Percentiles rank a stretch among this genome's conserved stretches.
Evolutionary conservation across 2,113 vertebrate genomes (phyloP).

Genomic region (Sinocyclocheilus anophthalmus): DNA sequence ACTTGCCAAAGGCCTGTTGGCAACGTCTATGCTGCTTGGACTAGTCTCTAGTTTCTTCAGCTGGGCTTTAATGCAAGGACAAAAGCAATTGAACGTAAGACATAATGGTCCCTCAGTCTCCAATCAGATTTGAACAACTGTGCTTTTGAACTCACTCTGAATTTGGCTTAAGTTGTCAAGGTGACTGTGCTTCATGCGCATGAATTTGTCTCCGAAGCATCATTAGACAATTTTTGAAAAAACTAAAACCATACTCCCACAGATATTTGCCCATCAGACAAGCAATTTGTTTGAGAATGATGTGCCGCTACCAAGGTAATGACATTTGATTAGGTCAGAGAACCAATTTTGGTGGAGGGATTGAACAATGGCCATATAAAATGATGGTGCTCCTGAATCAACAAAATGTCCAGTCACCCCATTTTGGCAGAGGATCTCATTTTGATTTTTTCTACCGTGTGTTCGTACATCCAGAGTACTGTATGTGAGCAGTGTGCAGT

Average conservation of each 20-base stretch:
- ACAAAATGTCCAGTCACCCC: neutral
- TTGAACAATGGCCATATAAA: neutral
- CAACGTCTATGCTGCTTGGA: neutral
- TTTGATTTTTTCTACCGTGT: neutral
- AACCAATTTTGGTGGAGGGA: neutral
- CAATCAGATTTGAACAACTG: neutral
- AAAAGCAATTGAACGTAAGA: neutral
- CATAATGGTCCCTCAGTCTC: neutral
- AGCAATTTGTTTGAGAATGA: slow-evolving; percentile 16
- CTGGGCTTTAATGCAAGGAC: neutral
- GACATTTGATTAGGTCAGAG: neutral
- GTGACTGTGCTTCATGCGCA: neutral
- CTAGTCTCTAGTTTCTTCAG: neutral
- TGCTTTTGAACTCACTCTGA: neutral
- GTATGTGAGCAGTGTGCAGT: neutral
- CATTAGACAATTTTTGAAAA: neutral
- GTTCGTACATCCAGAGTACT: neutral
- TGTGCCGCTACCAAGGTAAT: neutral
- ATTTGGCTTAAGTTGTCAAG: slow-evolving; percentile 5
- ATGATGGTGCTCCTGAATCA: neutral
- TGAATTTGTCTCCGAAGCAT: neutral
- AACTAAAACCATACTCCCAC: neutral
- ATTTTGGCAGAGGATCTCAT: neutral
- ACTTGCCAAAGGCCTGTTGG: neutral
- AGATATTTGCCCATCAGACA: neutral